Evolutionary conservation across 2,888 invertebrate species (phyloP), one percentile per base, ranked within the genome.

Genomic region (Monopis laevigella): DNA sequence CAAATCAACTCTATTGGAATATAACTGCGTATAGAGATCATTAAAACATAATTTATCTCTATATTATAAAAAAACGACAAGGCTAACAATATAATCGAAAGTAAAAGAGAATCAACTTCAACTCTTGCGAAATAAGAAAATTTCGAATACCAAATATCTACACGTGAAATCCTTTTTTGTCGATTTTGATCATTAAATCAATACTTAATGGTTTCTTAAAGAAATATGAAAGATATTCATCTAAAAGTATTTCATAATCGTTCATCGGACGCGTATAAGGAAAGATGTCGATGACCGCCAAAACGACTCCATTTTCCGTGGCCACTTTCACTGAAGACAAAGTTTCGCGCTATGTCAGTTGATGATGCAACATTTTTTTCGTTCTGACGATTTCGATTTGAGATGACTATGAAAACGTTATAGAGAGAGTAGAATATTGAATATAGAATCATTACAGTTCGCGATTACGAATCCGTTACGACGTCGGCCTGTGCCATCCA

Each of bases 1-100:
- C 69, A 67, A 71, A 74, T 73, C 71, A 70, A 55, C 59, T 55
- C 65, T 56, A 74, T 63, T 62, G 65, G 64, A 62, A 65, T 56
- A 57, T 70, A 66, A 71, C 68, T 70, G 71, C 67, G 47, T 43
- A 39, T n/a, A n/a, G n/a, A n/a, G n/a, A n/a, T n/a, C n/a, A n/a
- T n/a, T n/a, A n/a, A n/a, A n/a, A n/a, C n/a, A n/a, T n/a, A n/a
- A n/a, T n/a, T n/a, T n/a, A n/a, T n/a, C n/a, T n/a, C n/a, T n/a
- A n/a, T n/a, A n/a, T n/a, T n/a, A n/a, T n/a, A n/a, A n/a, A n/a
- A n/a, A n/a, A n/a, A n/a, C n/a, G n/a, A n/a, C n/a, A n/a, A n/a
- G n/a, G n/a, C n/a, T n/a, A n/a, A n/a, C n/a, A n/a, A n/a, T n/a
- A n/a, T n/a, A n/a, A n/a, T n/a, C n/a, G n/a, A n/a, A n/a, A n/a